Base-by-base conservation (phyloP, 2,888 invertebrate genomes). In the Acanthopleura granulata region DNA sequence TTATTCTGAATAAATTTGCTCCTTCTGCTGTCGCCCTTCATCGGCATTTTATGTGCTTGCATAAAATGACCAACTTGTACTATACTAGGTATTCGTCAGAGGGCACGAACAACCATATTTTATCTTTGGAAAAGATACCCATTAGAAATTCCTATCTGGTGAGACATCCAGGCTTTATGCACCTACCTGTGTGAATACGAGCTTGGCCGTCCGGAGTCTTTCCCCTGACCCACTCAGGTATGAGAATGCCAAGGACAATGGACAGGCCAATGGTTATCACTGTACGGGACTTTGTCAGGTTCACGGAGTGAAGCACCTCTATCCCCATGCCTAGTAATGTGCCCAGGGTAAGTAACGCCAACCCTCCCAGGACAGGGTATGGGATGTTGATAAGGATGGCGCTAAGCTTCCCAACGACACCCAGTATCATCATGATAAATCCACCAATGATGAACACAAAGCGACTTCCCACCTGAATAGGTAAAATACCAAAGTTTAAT, bases 401-500 rank as follows among this genome's bases (percentile, higher is more conserved):
- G 29, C 66, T 66, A 27, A 66, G 25, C 66, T 66, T 66, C 14
- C 25, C 66, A 22, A 66, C 66, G 29, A 66, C 66, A 27, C 66
- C 66, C 66, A 66, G 22, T 15, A 66, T 27, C 66, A 66, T 66
- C 66, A 66, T 66, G 66, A 66, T 66, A 25, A 66, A 66, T 22
- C 66, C 66, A 4, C 66, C 66, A 25, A 22, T 16, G 16, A 66
- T 27, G 25, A 66, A 66, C 25, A 66, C 66, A 66, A 66, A 16
- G 29, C 66, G 66, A 27, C 66, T 25, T 25, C 66, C 66, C 16
- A 66, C 66, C 66, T 66, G 66, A n/a, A 66, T 12, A 6, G 40
- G 40, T 40, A 40, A 40, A 9, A 40, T 3, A 40, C 9, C 3
- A 3, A 40, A 40, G 40, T 40, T 9, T 40, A 40, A 40, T 40